A percentile compares a stretch with the other conserved stretches of the same genome.
Evolutionary conservation across 2,797 vertebrate genomes (phyloP).

Genomic region (Parauchenoglanis punctatus): DNA sequence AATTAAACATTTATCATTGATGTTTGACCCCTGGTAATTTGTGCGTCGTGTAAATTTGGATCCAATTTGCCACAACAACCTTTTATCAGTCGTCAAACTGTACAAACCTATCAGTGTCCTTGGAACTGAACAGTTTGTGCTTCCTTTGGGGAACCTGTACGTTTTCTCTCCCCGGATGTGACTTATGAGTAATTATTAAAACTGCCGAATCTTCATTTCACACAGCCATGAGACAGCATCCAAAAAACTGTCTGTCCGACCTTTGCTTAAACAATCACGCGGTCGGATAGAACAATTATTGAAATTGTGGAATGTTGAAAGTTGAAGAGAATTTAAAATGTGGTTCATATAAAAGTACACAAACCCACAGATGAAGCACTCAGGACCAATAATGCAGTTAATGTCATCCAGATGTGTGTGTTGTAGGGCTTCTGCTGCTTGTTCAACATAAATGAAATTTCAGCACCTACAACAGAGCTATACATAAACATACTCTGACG

Average conservation of each 20-base stretch:
- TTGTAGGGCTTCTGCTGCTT: not conserved
- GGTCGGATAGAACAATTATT: not conserved
- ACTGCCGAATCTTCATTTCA: not conserved
- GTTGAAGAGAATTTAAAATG: not conserved
- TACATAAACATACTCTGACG: not conserved
- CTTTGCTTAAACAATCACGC: not conserved
- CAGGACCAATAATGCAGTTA: not conserved
- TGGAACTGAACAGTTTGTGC: not conserved
- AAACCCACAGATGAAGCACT: not conserved
- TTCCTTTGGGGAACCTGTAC: not conserved
- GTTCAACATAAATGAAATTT: not conserved
- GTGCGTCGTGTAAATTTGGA: no score
- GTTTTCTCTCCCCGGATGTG: no score
- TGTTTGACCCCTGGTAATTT: no score
- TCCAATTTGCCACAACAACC: no score
- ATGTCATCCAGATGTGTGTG: not conserved
- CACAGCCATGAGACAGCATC: not conserved
- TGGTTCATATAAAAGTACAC: not conserved
- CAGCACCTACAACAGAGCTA: not conserved
- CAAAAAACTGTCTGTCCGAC: not conserved
- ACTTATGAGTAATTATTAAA: not conserved
- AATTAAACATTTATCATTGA: no score
- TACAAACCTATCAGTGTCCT: not conserved
- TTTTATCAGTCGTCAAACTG: not conserved
- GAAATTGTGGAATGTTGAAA: not conserved